phyloP scores from a whole-genome alignment of 2,888 invertebrate genomes.

The Melipona beecheii region DNA sequence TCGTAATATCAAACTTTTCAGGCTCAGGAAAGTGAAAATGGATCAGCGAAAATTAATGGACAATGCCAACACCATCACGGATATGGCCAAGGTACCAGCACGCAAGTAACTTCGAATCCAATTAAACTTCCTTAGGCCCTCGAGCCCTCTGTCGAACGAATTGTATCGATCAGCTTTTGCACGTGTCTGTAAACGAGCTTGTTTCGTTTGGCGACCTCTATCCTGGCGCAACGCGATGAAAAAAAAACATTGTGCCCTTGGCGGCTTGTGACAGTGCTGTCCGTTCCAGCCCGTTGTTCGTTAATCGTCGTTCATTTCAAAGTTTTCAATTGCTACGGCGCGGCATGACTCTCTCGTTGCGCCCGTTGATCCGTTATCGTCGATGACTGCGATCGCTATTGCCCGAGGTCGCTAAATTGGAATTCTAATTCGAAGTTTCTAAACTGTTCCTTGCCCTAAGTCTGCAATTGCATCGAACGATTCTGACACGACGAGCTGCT shows the following conservation, averaged over 20 bases:
- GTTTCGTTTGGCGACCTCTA: slow-evolving; percentile 5
- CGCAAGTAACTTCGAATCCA: slow-evolving; percentile 38
- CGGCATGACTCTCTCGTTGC: not conserved
- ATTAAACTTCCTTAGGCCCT: slow-evolving; percentile 32
- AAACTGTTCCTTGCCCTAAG: not conserved
- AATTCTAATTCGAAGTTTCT: not conserved
- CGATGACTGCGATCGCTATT: not conserved
- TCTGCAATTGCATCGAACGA: too few species aligned
- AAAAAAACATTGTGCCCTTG: slow-evolving; percentile 6
- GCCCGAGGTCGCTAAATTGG: not conserved
- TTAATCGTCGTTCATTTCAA: not conserved
- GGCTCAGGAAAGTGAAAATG: slow-evolving; percentile 99
- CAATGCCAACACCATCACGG: slow-evolving; percentile 99
- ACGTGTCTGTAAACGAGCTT: slow-evolving; percentile 3
- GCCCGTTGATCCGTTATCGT: not conserved
- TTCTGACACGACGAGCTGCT: not conserved
- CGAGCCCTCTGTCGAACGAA: slow-evolving; percentile 1
- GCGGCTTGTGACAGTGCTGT: slow-evolving; percentile 64
- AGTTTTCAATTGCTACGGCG: not conserved
- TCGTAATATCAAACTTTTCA: slow-evolving; percentile 82
- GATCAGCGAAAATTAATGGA: slow-evolving; percentile 99
- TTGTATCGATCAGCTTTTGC: slow-evolving; percentile 1
- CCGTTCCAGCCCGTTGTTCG: not conserved
- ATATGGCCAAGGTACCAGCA: slow-evolving; percentile 97
- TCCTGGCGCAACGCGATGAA: not conserved